Evolutionary conservation across 2,113 vertebrate genomes (phyloP).

Genomic region (Macrotis lagotis): DNA sequence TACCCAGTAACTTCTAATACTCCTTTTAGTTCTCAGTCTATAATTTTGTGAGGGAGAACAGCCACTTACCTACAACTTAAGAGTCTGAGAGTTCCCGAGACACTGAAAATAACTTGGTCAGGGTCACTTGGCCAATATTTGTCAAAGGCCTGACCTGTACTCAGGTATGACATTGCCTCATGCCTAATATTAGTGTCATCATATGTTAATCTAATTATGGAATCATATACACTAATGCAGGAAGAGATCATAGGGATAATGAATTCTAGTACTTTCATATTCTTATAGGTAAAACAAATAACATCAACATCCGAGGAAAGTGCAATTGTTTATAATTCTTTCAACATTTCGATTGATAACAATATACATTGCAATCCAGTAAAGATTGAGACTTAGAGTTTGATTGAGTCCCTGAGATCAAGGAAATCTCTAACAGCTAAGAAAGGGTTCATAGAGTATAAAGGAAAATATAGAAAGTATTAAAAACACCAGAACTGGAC

Average conservation of each 20-base stretch:
- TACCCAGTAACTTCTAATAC: background rate
- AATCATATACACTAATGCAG: background rate
- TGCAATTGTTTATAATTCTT: background rate
- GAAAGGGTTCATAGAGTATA: background rate
- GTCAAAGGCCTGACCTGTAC: background rate
- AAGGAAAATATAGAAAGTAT: background rate
- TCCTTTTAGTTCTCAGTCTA: background rate
- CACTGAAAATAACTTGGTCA: background rate
- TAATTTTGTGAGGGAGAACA: background rate
- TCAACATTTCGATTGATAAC: background rate
- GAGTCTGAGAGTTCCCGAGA: background rate
- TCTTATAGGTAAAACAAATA: background rate
- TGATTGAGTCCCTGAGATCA: background rate
- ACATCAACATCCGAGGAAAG: background rate
- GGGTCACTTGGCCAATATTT: background rate
- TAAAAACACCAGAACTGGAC: background rate
- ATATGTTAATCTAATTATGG: background rate
- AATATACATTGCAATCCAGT: background rate
- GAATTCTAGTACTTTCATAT: background rate
- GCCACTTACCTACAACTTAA: background rate
- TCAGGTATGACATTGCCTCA: background rate
- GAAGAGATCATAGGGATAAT: background rate
- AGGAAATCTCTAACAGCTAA: background rate
- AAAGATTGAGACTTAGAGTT: background rate
- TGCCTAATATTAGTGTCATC: background rate